These are phyloP conservation scores for Tetropium fuscum DNA, from an alignment of 2,888 invertebrate species.

Conservation along the genomic window DNA sequence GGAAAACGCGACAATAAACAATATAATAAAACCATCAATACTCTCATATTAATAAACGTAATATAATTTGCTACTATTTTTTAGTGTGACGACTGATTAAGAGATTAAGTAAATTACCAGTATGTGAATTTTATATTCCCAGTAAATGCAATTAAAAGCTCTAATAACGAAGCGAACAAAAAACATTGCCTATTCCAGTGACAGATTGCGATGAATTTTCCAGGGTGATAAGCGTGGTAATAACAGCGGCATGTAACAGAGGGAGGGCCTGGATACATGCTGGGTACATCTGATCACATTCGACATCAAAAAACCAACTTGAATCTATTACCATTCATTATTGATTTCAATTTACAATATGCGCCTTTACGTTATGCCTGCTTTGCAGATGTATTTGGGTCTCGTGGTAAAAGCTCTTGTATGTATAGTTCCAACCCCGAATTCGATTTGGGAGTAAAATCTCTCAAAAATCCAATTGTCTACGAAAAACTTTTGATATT, in stretches of 20 bases:
- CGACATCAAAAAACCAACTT: constrained; percentile 57
- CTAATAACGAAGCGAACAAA: background rate
- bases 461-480: constrained; percentile 11
- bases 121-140: constrained; percentile 18
- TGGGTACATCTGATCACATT: constrained; percentile 59
- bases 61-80: background rate
- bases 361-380: constrained; percentile 21
- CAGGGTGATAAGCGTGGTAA: constrained; percentile 46
- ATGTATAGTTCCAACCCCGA: background rate
- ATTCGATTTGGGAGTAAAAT: constrained; percentile 21
- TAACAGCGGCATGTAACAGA: constrained; percentile 16
- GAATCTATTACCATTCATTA: constrained; percentile 58
- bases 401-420: constrained; percentile 14
- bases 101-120: constrained; percentile 13
- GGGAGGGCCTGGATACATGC: constrained; percentile 46
- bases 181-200: constrained; percentile 15
- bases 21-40: too few relatives aligned
- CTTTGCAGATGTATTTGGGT: constrained; percentile 22
- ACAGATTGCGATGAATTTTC: constrained; percentile 55
- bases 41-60: too few relatives aligned
- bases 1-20: too few relatives aligned
- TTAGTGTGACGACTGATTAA: too few relatives aligned
- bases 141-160: constrained; percentile 4
- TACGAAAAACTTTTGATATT: too few relatives aligned
- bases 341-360: constrained; percentile 47